Evolutionary conservation across 2,888 invertebrate genomes (phyloP), one percentile per base, ranked within the genome.

Genomic region (Trichacis sp.): DNA sequence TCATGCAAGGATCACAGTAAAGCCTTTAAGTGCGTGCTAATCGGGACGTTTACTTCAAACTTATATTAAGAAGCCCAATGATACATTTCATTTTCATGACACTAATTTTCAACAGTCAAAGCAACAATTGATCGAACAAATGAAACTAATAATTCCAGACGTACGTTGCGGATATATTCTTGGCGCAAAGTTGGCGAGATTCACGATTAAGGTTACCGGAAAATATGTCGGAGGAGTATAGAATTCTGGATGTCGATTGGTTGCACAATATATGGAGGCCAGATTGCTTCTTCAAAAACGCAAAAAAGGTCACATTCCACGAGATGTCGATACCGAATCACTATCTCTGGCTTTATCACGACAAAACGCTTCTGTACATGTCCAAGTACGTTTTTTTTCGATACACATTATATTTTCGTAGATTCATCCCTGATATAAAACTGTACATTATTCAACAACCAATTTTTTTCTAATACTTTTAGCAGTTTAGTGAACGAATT

Each of bases 241-340:
- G 95, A 69, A 95, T 95, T 78, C 87, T 95, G 52, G 95, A 95
- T 78, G 94, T 95, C 19, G 94, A 93, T 74, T 95, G 95, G 95
- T 86, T 95, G 75, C 93, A 94, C 85, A 90, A 90, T 82, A 95
- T 96, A 81, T 96, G 96, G 96, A 87, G 95, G 59, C 96, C 96
- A 0, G 96, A 96, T 85, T 94, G 95, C 83, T 96, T 96, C 86
- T 95, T 96, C 85, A 95, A 95, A 85, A 96, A 95, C 82, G 95
- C 95, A 14, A 96, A 96, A 85, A 94, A 94, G 80, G 95, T 90
- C 38, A 95, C 95, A 12, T 95, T 96, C 79, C 96, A 96, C 75
- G 95, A 95, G 86, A 95, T 96, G 94, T 95, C 94, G 81, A 95
- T 96, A 82, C 95, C 96, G 0, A 96, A 96, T 81, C 95, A 96